Base-by-base conservation (phyloP, 2,113 vertebrate genomes). In the Haemorhous mexicanus region DNA sequence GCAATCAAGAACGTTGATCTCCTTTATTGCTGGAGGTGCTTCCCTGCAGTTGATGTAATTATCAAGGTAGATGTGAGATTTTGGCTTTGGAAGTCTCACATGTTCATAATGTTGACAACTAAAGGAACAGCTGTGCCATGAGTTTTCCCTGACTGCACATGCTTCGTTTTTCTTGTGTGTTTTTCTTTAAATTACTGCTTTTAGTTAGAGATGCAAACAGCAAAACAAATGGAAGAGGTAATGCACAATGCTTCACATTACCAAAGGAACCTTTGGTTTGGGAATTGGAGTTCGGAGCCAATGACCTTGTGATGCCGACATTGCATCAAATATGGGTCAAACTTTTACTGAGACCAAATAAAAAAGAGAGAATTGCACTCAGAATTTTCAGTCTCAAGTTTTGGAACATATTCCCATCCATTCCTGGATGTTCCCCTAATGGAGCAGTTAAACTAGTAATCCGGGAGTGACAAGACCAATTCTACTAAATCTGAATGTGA, bases 381-480 rank as follows among this genome's bases (percentile, higher is more conserved):
- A 80, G 17, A 80, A 46, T 90, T 94, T 77, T 84, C 68, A 88
- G 59, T 67, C 39, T 61, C 19, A 47, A 55, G 27, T 68, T 95
- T 85, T 95, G 82, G 67, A 96, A 90, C 55, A 16, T 74, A 46
- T 90, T 58, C 9, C 24, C 33, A 67, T 81, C 66, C 1, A 0
- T 85, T 91, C 67, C 59, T 82, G 91, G 63, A 74, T 18, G 9
- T 81, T 92, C 50, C 84, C 53, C 64, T 83, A 58, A 80, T 56
- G 76, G 47, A 90, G 56, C 72, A 90, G 35, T 81, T 94, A 93
- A 93, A 70, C 47, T 63, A 84, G 64, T 80, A 88, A 92, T 89
- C 39, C 78, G 85, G 87, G 85, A 94, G 76, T 68, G 68, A 93
- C 88, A 92, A 84, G 76, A 92, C 79, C 85, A 61, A 63, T 90